Conservation (phyloP, 1,140 invertebrate species). For the Anoplolepis gracilipes region DNA sequence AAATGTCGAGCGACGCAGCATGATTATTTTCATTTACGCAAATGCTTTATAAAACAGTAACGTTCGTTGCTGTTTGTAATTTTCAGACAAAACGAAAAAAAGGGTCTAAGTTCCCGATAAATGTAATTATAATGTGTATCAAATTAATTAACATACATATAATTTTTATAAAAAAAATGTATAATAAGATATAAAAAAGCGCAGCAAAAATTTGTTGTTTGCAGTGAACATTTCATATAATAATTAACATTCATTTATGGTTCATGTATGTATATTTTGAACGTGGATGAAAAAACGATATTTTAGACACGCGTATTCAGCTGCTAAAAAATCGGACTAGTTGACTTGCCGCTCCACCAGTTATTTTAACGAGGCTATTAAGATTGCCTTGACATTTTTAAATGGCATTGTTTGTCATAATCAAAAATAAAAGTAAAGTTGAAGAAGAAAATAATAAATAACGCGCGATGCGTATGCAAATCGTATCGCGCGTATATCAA, state of each 20-base stretch:
- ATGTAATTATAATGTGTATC: neutral
- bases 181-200: neutral
- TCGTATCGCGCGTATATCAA: neutral
- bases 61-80: neutral
- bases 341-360: neutral
- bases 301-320: neutral
- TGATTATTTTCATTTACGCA: slow-evolving; percentile 34
- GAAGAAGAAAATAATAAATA: slow-evolving; percentile 18
- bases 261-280: neutral
- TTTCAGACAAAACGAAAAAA: neutral
- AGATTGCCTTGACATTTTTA: slow-evolving; percentile 36
- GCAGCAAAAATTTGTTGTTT: neutral
- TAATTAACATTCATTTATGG: slow-evolving; percentile 12
- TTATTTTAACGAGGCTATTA: slow-evolving; percentile 48
- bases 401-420: slow-evolving; percentile 27
- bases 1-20: neutral
- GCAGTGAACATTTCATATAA: neutral
- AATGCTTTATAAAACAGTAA: neutral
- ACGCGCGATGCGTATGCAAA: neutral
- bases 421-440: slow-evolving; percentile 9
- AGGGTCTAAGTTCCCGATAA: no score
- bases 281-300: neutral
- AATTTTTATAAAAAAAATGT: neutral
- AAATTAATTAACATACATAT: slow-evolving; percentile 38
- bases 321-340: slow-evolving; percentile 16